phyloP scores from a whole-genome alignment of 23 tunicate genomes.

The Phallusia fumigata region DNA sequence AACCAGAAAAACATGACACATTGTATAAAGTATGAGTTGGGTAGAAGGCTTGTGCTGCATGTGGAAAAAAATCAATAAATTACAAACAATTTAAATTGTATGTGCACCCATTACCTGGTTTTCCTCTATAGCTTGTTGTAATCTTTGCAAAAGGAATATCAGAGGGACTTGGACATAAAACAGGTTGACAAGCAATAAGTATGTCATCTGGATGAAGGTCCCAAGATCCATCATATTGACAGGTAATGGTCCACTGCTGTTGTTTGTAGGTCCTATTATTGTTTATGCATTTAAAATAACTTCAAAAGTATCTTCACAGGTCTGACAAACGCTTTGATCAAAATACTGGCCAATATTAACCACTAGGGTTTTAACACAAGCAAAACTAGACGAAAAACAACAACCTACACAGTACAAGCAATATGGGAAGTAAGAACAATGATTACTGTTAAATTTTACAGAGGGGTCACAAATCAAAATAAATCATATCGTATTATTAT shows the following conservation, averaged over 20 bases:
- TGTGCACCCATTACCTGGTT: neutral
- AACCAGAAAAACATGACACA: constrained; percentile 47
- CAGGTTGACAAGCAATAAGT: constrained; percentile 24
- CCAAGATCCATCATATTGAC: constrained; percentile 30
- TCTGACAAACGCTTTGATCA: too few species aligned
- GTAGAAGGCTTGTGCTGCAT: constrained; percentile 25
- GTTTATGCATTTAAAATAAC: neutral
- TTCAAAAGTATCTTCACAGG: too few species aligned
- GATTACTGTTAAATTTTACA: too few species aligned
- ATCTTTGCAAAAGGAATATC: constrained; percentile 20
- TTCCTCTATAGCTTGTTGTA: neutral
- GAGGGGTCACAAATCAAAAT: too few species aligned
- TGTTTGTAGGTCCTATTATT: constrained; percentile 15
- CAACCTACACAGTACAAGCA: too few species aligned
- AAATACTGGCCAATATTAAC: too few species aligned
- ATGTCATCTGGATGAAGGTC: neutral
- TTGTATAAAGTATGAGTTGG: constrained; percentile 8
- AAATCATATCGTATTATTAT: too few species aligned
- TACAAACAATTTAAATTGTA: neutral
- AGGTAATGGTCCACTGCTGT: constrained; percentile 10
- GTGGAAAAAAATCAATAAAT: neutral
- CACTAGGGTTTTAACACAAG: too few species aligned
- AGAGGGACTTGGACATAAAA: constrained; percentile 25
- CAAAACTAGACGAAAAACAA: too few species aligned
- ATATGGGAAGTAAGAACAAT: too few species aligned